A percentile compares a stretch with the other conserved stretches of the same genome.
Conservation (phyloP, 30 jellyfish, hydroid and myxozoan genomes). For the Morbakka virulenta region DNA sequence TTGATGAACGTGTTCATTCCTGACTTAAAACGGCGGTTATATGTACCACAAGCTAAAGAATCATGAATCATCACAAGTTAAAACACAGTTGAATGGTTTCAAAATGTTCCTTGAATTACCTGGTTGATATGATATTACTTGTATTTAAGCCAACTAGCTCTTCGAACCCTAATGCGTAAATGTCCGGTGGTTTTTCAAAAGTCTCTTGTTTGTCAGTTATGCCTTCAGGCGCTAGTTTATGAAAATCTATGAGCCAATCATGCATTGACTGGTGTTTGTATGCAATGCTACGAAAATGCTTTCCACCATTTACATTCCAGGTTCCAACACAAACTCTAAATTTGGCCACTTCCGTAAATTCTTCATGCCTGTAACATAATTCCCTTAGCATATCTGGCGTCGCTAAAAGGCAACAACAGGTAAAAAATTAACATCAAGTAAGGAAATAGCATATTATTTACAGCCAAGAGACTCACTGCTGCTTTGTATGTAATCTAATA, state of each 20-base stretch:
- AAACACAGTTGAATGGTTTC: not conserved
- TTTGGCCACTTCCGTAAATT: conserved; percentile 60
- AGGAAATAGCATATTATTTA: not conserved
- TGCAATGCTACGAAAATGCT: conserved; percentile 97
- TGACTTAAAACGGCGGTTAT: no score
- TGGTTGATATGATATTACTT: conserved; percentile 85
- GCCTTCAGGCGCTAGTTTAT: conserved; percentile 80
- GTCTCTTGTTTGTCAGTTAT: conserved; percentile 69
- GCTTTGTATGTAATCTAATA: no score
- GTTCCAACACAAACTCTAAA: conserved; percentile 93
- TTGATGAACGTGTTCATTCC: not conserved
- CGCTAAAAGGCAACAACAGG: conserved; percentile 45
- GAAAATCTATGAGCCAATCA: conserved; percentile 92
- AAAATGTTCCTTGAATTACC: conserved; percentile 39
- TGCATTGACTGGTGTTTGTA: conserved; percentile 99
- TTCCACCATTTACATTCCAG: conserved; percentile 99
- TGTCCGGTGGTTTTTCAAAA: conserved; percentile 76
- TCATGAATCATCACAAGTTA: not conserved
- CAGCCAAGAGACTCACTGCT: not conserved
- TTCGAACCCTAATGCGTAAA: conserved; percentile 93
- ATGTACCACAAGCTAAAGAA: no score
- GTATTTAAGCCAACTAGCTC: conserved; percentile 93
- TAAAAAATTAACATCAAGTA: no score
- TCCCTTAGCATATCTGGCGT: conserved; percentile 84
- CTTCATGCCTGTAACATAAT: conserved; percentile 64